These are phyloP conservation scores for Cantharis nigra DNA, from an alignment of 2,888 invertebrate species.

Conservation along the genomic window DNA sequence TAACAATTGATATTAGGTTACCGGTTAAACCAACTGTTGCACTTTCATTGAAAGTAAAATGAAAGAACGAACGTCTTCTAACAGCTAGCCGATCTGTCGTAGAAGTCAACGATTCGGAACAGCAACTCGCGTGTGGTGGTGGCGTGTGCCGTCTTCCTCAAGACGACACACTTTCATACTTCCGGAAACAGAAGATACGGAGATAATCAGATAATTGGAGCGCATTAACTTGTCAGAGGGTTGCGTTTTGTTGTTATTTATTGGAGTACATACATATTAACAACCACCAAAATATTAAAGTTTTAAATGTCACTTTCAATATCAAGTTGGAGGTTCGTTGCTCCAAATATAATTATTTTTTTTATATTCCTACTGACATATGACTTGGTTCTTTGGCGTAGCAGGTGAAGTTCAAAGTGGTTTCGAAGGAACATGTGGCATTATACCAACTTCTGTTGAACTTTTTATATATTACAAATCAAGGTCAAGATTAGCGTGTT, in stretches of 20 bases:
- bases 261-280: neutral
- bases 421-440: neutral
- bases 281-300: neutral
- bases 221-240: constrained; percentile 18
- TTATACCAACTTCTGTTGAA: constrained; percentile 1
- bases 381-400: constrained; percentile 1
- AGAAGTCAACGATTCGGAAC: constrained; percentile 36
- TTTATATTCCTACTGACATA: neutral
- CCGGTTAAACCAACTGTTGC: constrained; percentile 48
- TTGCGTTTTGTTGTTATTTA: neutral
- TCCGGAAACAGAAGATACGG: constrained; percentile 26
- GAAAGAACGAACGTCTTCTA: constrained; percentile 30
- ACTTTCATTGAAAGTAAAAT: constrained; percentile 32
- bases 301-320: neutral
- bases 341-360: neutral
- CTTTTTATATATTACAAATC: constrained; percentile 3
- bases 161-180: constrained; percentile 26
- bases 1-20: constrained; percentile 33
- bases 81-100: constrained; percentile 49
- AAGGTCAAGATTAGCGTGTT: constrained; percentile 24
- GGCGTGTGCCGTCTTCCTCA: constrained; percentile 32
- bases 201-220: constrained; percentile 22
- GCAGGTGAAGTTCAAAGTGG: constrained; percentile 31
- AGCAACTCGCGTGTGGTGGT: constrained; percentile 31
- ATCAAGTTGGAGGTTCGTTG: neutral